Percentiles rank a stretch among this genome's conserved stretches.
Evolutionary conservation across 2,888 invertebrate genomes (phyloP).

Genomic region (Drosophila mulleri): DNA sequence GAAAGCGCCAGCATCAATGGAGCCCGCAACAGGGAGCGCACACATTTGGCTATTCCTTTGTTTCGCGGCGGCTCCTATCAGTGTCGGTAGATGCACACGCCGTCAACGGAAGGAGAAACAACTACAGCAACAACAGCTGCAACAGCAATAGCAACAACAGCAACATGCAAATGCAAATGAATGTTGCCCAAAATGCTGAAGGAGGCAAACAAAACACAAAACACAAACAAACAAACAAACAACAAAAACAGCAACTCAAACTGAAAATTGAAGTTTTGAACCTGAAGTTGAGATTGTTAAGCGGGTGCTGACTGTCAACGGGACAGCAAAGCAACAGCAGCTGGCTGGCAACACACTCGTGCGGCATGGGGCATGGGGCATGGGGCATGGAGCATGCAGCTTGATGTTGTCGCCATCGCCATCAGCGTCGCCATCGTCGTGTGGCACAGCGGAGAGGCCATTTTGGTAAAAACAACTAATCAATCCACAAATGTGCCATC

Average conservation of each 20-base stretch:
- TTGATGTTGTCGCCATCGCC: constrained; percentile 24
- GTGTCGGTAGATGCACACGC: constrained; percentile 82
- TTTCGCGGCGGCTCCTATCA: constrained; percentile 70
- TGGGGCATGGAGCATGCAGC: neutral
- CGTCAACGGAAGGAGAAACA: constrained; percentile 55
- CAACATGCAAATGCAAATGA: constrained; percentile 75
- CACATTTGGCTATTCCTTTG: constrained; percentile 71
- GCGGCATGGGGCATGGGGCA: constrained; percentile 1
- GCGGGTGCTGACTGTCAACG: constrained; percentile 74
- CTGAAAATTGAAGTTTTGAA: constrained; percentile 32
- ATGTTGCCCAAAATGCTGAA: constrained; percentile 67
- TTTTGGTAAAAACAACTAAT: constrained; percentile 81
- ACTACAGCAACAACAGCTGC: constrained; percentile 12
- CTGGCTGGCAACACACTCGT: constrained; percentile 1
- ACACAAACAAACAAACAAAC: neutral
- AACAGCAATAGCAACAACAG: constrained; percentile 18
- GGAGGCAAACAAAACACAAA: neutral
- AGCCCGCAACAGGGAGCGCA: constrained; percentile 54
- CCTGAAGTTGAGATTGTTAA: constrained; percentile 52
- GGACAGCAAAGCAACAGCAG: constrained; percentile 3
- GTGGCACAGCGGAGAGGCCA: constrained; percentile 62
- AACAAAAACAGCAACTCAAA: constrained; percentile 20
- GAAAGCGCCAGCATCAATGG: constrained; percentile 83
- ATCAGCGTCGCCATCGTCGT: constrained; percentile 20
- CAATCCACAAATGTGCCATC: constrained; percentile 81